Evolutionary conservation across 37 sponge, comb jelly and placozoan species (phyloP).

Genomic region (Oscarella lobularis): DNA sequence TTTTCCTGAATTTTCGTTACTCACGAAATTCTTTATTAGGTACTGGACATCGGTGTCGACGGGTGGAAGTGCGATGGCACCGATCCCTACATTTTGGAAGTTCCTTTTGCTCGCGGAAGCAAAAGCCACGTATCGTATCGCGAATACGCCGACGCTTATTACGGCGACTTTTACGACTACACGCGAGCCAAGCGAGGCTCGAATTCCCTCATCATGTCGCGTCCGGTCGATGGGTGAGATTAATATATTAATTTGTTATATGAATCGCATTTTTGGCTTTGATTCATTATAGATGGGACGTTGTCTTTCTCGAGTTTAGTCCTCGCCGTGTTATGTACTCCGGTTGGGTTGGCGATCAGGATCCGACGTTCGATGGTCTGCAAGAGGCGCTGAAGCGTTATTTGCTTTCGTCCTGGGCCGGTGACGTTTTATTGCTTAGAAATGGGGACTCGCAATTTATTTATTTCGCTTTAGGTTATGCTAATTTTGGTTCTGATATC

Average conservation of each 20-base stretch:
- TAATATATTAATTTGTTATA: neutral
- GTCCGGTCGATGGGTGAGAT: conserved; percentile 71
- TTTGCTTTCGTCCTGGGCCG: conserved; percentile 76
- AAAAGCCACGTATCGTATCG: conserved; percentile 31
- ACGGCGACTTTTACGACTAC: conserved; percentile 69
- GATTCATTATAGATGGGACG: neutral
- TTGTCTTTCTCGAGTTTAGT: conserved; percentile 48
- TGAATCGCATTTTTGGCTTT: neutral
- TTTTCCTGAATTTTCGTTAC: neutral
- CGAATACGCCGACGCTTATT: conserved; percentile 61
- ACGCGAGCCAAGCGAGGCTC: conserved; percentile 31
- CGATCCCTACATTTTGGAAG: conserved; percentile 55
- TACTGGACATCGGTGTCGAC: conserved; percentile 39
- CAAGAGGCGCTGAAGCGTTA: conserved; percentile 53
- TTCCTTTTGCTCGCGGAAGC: conserved; percentile 31
- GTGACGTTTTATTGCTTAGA: conserved; percentile 25
- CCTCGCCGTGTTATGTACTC: conserved; percentile 49
- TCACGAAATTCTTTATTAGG: conserved; percentile 11
- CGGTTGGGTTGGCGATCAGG: conserved; percentile 74
- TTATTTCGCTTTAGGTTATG: conserved; percentile 33
- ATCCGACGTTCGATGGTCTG: conserved; percentile 68
- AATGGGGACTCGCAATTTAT: neutral
- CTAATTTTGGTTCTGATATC: conserved; percentile 82
- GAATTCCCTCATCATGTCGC: conserved; percentile 65
- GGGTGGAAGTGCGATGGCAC: conserved; percentile 89